Evolutionary conservation across 2,113 vertebrate genomes (phyloP).

Genomic region (Python bivittatus): DNA sequence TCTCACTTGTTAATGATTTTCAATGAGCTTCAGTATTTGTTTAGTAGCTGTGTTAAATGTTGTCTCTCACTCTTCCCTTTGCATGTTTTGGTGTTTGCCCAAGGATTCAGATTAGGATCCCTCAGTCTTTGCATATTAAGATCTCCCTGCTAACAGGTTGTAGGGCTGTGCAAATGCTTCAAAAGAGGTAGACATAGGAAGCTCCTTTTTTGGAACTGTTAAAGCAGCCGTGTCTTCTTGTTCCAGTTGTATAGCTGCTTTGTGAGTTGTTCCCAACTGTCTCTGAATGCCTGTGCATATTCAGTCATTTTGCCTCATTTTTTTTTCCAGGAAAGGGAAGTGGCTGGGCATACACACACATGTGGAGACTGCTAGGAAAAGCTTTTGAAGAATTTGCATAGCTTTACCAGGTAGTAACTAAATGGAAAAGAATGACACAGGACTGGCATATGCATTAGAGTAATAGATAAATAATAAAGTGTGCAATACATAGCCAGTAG

Average conservation of each 20-base stretch:
- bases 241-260: background rate
- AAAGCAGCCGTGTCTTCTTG: background rate
- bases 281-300: background rate
- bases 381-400: background rate
- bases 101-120: conserved; percentile 44
- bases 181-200: background rate
- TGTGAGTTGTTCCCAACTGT: background rate
- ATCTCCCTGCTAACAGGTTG: conserved; percentile 38
- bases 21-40: background rate
- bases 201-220: background rate
- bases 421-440: background rate
- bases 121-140: conserved; percentile 8
- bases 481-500: conserved; percentile 14
- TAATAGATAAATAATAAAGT: conserved; percentile 4
- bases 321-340: background rate
- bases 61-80: conserved; percentile 17
- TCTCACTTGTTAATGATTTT: conserved; percentile 16
- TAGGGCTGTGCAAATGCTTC: background rate
- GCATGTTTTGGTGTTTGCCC: conserved; percentile 19
- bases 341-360: conserved; percentile 16
- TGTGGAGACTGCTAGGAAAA: background rate
- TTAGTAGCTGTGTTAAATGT: background rate
- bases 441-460: background rate
- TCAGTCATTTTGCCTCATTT: background rate
- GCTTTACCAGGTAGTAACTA: background rate